A percentile compares a stretch with the other conserved stretches of the same genome.
Conservation (phyloP, 1,140 invertebrate species). For the Lordiphosa clarofinis region DNA sequence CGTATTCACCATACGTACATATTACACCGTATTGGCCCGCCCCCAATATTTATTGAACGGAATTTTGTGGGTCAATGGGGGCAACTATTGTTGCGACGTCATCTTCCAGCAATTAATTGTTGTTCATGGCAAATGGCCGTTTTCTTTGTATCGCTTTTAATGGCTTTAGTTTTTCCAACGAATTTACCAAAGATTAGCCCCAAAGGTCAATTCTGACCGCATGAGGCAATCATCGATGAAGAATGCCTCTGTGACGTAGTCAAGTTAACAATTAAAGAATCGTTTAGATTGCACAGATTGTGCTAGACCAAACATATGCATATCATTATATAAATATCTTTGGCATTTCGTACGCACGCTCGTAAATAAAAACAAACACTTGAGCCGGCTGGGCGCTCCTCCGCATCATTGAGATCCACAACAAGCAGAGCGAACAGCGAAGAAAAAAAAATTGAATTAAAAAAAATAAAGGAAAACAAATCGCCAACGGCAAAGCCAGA, state of each 20-base stretch:
- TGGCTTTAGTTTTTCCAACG: too few relatives aligned
- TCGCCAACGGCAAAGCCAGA: not conserved
- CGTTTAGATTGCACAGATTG: conserved; percentile 43
- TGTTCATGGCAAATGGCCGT: not conserved
- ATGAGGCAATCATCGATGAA: not conserved
- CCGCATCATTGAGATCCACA: conserved; percentile 1
- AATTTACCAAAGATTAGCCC: conserved; percentile 9
- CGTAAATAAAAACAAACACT: conserved; percentile 56
- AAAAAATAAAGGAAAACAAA: too few relatives aligned
- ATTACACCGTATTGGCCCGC: too few relatives aligned
- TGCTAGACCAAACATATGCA: conserved; percentile 13
- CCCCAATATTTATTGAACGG: not conserved
- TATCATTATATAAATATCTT: conserved; percentile 36
- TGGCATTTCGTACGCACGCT: conserved; percentile 35
- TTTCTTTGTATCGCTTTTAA: too few relatives aligned
- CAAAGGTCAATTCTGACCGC: not conserved
- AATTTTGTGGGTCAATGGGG: conserved; percentile 46
- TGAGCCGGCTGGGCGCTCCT: conserved; percentile 38
- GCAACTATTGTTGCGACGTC: conserved; percentile 31
- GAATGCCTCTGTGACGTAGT: conserved; percentile 10
- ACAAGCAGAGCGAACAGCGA: conserved; percentile 6
- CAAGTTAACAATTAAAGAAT: conserved; percentile 27
- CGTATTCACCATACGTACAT: too few relatives aligned
- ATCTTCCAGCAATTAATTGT: conserved; percentile 43
- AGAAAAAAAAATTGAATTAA: conserved; percentile 2